These are phyloP conservation scores for Ptychochromis oligacanthus DNA, from an alignment of 2,113 vertebrate genomes.

Conservation along the genomic window DNA sequence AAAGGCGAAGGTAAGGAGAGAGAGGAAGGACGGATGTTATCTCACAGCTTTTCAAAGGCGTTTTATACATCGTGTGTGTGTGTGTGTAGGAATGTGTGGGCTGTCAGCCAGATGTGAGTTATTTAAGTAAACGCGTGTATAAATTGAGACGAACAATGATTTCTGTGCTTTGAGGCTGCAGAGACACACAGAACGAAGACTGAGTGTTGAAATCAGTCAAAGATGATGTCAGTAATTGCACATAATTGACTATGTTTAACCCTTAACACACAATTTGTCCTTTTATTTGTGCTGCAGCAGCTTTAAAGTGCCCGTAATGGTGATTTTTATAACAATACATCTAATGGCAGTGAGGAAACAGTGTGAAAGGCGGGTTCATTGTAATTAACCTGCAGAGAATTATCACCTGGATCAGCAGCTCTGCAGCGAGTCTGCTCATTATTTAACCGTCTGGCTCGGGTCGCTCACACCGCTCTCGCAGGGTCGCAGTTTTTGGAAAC, in stretches of 20 bases:
- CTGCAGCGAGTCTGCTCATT: background rate
- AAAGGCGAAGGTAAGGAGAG: background rate
- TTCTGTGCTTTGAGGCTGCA: background rate
- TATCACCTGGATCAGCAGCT: slow-evolving; percentile 12
- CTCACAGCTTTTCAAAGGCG: slow-evolving; percentile 29
- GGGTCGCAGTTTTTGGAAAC: background rate
- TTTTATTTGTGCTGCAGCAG: slow-evolving; percentile 3
- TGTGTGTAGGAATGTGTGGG: background rate
- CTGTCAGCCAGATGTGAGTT: background rate
- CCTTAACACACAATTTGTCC: background rate
- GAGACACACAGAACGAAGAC: background rate
- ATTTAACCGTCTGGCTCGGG: background rate
- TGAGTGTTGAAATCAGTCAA: background rate
- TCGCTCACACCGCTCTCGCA: background rate
- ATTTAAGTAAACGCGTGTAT: background rate
- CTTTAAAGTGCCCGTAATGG: background rate
- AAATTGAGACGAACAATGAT: background rate
- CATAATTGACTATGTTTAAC: slow-evolving; percentile 3
- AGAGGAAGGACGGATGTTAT: slow-evolving; percentile 23
- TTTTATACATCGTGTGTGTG: background rate
- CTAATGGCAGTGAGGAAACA: slow-evolving; percentile 4
- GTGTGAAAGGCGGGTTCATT: background rate
- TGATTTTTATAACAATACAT: slow-evolving; percentile 1
- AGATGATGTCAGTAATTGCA: background rate
- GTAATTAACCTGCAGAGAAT: slow-evolving; percentile 14